Conservation (phyloP, 2,888 invertebrate genomes). For the Metopia argyrocephala region DNA sequence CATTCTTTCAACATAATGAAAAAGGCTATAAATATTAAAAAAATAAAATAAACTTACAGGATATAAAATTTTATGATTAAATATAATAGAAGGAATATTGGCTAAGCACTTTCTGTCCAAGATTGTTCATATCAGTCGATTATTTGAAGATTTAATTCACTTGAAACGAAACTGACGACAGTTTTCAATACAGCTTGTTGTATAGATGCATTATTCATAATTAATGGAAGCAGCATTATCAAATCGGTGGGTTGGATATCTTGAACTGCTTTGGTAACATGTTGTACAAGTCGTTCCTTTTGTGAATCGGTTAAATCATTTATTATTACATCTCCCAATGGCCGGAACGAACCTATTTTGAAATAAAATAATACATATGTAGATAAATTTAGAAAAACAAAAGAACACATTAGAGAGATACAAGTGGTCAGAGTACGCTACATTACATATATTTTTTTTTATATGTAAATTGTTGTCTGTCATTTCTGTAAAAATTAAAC, state of each 20-base stretch:
- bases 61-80: too few species aligned
- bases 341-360: conserved; percentile 72
- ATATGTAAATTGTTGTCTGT: too few species aligned
- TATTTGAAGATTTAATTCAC: conserved; percentile 74
- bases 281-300: conserved; percentile 71
- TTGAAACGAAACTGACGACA: conserved; percentile 73
- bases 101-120: background rate
- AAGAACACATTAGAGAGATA: too few species aligned
- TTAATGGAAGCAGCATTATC: conserved; percentile 72
- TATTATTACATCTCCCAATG: conserved; percentile 75
- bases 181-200: conserved; percentile 73
- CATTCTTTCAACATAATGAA: too few species aligned
- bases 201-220: conserved; percentile 72
- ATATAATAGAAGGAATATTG: too few species aligned
- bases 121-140: conserved; percentile 69
- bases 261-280: conserved; percentile 72
- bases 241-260: conserved; percentile 74
- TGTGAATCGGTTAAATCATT: conserved; percentile 75
- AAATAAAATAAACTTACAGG: too few species aligned
- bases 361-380: too few species aligned
- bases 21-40: too few species aligned
- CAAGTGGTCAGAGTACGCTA: too few species aligned
- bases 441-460: too few species aligned
- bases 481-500: too few species aligned
- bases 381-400: too few species aligned